Conservation (phyloP, 2,888 invertebrate genomes). For the Danaus chrysippus region DNA sequence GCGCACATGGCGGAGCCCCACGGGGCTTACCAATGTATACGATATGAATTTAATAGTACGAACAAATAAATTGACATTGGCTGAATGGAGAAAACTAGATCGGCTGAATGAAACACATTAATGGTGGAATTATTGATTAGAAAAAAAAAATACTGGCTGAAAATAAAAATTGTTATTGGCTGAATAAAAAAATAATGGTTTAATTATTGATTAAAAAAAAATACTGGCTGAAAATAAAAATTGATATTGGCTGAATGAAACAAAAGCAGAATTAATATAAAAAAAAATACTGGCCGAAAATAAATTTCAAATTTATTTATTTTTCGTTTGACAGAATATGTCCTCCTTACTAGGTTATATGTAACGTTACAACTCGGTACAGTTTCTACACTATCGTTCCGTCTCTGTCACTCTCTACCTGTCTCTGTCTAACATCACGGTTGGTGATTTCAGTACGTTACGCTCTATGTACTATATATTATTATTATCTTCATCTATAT, state of each 20-base stretch:
- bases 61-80: neutral
- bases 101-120: too few relatives aligned
- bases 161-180: neutral
- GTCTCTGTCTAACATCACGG: conserved; percentile 37
- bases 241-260: neutral
- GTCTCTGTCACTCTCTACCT: conserved; percentile 16
- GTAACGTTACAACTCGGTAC: conserved; percentile 8
- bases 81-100: too few relatives aligned
- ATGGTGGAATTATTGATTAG: too few relatives aligned
- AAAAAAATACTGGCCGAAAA: neutral
- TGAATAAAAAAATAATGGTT: neutral
- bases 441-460: conserved; percentile 44
- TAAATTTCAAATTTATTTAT: conserved; percentile 2
- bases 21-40: conserved; percentile 44
- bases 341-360: neutral
- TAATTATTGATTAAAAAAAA: neutral
- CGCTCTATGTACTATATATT: conserved; percentile 28
- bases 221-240: neutral
- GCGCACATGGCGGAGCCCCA: conserved; percentile 52
- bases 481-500: neutral
- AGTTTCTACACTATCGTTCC: conserved; percentile 11
- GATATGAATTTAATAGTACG: neutral
- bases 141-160: neutral
- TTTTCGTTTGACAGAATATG: conserved; percentile 1
- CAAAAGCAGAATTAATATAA: neutral